Conservation (phyloP, 1,140 invertebrate species). For the Anthonomus grandis region DNA sequence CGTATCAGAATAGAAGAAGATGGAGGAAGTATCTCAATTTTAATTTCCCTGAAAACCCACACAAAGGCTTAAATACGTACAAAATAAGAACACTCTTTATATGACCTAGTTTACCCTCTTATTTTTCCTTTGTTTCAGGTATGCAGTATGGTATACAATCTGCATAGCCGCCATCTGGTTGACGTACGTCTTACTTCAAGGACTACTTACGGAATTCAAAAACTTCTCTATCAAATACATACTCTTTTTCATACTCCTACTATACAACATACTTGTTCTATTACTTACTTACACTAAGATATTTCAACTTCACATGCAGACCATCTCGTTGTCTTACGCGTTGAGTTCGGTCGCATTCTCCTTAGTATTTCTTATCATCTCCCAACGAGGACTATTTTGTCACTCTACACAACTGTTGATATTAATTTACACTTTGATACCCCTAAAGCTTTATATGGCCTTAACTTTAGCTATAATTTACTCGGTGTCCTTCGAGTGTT, state of each 20-base stretch:
- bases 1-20: too few relatives aligned
- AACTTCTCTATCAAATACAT: background rate
- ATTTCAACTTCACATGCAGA: constrained; percentile 63
- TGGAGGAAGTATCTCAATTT: too few relatives aligned
- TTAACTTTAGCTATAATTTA: constrained; percentile 73
- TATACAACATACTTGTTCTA: constrained; percentile 55
- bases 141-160: constrained; percentile 59
- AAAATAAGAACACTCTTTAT: too few relatives aligned
- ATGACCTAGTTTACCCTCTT: too few relatives aligned
- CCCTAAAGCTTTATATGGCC: constrained; percentile 83
- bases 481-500: constrained; percentile 77
- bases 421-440: constrained; percentile 89
- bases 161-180: constrained; percentile 57
- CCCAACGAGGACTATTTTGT: constrained; percentile 67
- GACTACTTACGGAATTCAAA: constrained; percentile 4
- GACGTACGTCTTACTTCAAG: constrained; percentile 49
- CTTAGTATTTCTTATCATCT: constrained; percentile 55
- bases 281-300: constrained; percentile 64
- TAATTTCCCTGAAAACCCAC: too few relatives aligned
- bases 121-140: constrained; percentile 55
- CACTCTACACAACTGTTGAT: constrained; percentile 83
- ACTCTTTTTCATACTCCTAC: constrained; percentile 17
- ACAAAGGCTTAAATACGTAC: too few relatives aligned
- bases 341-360: constrained; percentile 64
- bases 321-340: constrained; percentile 64